Base-by-base conservation (phyloP, 2,797 vertebrate species). In the Novumbra hubbsi region DNA sequence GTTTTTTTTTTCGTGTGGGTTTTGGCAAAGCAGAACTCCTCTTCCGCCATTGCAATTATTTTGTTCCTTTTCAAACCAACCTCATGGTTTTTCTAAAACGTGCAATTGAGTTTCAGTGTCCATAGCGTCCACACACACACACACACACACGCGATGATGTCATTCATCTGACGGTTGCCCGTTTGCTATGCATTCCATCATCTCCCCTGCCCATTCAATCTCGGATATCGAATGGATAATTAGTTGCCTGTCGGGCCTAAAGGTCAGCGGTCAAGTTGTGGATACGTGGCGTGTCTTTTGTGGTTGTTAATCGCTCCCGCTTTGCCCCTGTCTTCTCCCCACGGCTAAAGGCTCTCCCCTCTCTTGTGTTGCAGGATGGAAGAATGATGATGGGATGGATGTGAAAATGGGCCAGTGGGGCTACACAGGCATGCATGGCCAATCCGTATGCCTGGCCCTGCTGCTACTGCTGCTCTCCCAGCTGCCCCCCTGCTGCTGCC, bases 351-450 rank as follows among this genome's bases (percentile, higher is more conserved):
- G 19, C 7, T 75, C 41, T 78, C 52, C 70, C 68, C 45, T 78
- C 72, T 60, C 67, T 71, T 84, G 75, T 76, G 79, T 81, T 89
- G 74, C 76, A 94, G 96, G 93, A 94, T 93, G 90, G 86, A 92
- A 89, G 83, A 92, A 92, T 95, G 93, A 95, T 95, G 91, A 97
- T 95, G 95, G 94, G 85, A 98, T 96, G 95, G 93, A 94, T 86
- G 76, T 95, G 92, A 97, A 93, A 84, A 97, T 98, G 97, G 94
- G 93, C 93, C 88, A 84, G 89, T 93, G 95, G 95, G 93, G 21
- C 55, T 27, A 24, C 21, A 60, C 93, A 92, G 94, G 94, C 86
- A 90, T 92, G 87, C 89, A 81, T 84, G 93, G 92, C 86, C 88
- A 92, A 92, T 87, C 78, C 34, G 85, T 94, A 75, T 87, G 90